These are phyloP conservation scores for Hesperia comma DNA, from an alignment of 2,888 invertebrate species.

Conservation along the genomic window DNA sequence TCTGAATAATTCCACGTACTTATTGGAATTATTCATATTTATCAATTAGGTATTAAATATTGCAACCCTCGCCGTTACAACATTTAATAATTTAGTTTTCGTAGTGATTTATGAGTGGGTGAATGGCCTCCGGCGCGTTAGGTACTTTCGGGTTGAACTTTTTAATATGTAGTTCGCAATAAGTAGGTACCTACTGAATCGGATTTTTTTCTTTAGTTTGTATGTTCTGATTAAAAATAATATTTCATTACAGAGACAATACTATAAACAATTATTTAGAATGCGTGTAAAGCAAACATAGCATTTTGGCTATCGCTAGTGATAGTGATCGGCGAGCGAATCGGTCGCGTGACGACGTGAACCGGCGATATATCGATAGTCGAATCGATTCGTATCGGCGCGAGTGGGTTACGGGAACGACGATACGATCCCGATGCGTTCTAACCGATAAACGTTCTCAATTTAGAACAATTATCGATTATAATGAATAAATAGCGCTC, in stretches of 20 bases:
- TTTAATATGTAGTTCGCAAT: no score
- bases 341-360: constrained; percentile 63
- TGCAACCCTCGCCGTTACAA: no score
- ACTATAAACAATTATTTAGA: constrained; percentile 38
- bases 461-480: constrained; percentile 75
- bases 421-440: constrained; percentile 54
- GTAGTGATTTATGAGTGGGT: no score
- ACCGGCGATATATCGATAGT: constrained; percentile 61
- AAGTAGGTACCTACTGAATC: no score
- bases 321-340: constrained; percentile 38
- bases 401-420: constrained; percentile 61
- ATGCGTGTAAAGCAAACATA: constrained; percentile 46
- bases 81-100: no score
- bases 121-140: no score
- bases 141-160: no score
- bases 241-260: constrained; percentile 13
- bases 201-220: no score
- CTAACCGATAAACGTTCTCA: constrained; percentile 58
- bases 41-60: no score
- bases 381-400: constrained; percentile 69
- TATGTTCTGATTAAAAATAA: background rate
- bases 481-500: constrained; percentile 58
- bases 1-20: no score
- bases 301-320: constrained; percentile 43
- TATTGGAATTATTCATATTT: no score